phyloP scores from a whole-genome alignment of 2,113 vertebrate genomes.

The Psittacula cyanocephala region DNA sequence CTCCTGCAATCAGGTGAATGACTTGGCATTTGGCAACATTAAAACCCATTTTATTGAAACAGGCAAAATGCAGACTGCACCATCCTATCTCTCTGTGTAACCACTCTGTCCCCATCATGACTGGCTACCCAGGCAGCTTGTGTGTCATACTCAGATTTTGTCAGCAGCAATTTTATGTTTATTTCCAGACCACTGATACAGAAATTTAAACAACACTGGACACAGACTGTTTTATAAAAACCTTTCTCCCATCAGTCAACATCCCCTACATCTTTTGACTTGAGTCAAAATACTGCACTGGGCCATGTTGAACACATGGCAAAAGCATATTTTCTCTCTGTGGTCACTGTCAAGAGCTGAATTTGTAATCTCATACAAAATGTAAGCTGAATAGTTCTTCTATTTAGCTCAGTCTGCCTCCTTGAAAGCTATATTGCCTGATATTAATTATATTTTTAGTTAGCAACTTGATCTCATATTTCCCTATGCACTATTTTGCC shows the following conservation, averaged over 20 bases:
- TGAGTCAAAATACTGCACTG: not conserved
- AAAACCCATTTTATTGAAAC: conserved; percentile 4
- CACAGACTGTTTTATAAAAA: not conserved
- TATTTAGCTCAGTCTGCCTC: not conserved
- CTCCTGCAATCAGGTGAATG: not conserved
- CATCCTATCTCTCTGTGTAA: not conserved
- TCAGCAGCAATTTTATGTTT: conserved; percentile 27
- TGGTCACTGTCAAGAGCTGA: not conserved
- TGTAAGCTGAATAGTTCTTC: not conserved
- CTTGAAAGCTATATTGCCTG: not conserved
- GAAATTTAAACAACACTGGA: conserved; percentile 1
- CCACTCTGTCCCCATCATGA: not conserved
- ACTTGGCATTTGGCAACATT: not conserved
- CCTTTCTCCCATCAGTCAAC: not conserved
- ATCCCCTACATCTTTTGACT: not conserved
- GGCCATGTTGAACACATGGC: not conserved
- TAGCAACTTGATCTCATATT: not conserved
- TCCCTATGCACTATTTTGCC: not conserved
- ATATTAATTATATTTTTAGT: not conserved
- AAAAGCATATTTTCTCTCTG: not conserved
- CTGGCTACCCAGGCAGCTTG: not conserved
- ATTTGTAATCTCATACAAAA: conserved; percentile 8
- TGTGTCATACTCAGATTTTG: conserved; percentile 17
- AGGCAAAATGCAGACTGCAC: not conserved
- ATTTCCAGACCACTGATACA: not conserved